Base-by-base conservation (phyloP, 1,140 invertebrate genomes). In the Planococcus citri region DNA sequence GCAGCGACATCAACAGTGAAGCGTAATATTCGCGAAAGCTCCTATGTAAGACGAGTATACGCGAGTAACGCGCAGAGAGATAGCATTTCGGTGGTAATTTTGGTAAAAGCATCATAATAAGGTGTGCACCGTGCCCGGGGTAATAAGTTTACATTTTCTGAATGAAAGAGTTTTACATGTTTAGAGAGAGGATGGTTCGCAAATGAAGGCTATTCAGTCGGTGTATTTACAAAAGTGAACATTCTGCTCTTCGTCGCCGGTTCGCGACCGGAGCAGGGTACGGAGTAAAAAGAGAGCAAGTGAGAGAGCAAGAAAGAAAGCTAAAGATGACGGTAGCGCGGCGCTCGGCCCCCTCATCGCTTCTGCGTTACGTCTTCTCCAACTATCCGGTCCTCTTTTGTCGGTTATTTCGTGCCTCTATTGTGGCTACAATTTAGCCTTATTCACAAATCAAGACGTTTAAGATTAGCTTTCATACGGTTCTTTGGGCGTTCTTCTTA, bases 101-200 rank as follows among this genome's bases (percentile, higher is more conserved):
- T 51, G 22, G 21, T 25, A 64, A 64, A 64, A 64, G 60, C 60
- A 64, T 64, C 60, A 27, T 64, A 64, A 64, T 64, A 64, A 64
- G 60, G 60, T 64, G 60, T 64, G 60, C 60, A 64, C 25, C 60
- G 60, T 64, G 60, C 60, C 60, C 60, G 60, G 60, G 60, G 60
- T 64, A 64, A 64, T 64, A 64, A 64, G 60, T 64, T 64, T 64
- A 64, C 60, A 64, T 64, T 64, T 64, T 64, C 14, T 25, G 60
- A 64, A 64, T 64, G 60, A 64, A 64, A 64, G 60, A 64, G 60
- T 64, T 64, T 64, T 64, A 64, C 60, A 64, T 64, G 60, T 64
- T 64, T 64, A 64, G 51, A 33, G 29, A 33, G 29, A 33, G 12
- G 41, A 64, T 64, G 60, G 60, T 64, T 64, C 60, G 60, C 60